A percentile compares a stretch with the other conserved stretches of the same genome.
Conservation (phyloP, 2,888 invertebrate species). For the Hypomecis atomaria region DNA sequence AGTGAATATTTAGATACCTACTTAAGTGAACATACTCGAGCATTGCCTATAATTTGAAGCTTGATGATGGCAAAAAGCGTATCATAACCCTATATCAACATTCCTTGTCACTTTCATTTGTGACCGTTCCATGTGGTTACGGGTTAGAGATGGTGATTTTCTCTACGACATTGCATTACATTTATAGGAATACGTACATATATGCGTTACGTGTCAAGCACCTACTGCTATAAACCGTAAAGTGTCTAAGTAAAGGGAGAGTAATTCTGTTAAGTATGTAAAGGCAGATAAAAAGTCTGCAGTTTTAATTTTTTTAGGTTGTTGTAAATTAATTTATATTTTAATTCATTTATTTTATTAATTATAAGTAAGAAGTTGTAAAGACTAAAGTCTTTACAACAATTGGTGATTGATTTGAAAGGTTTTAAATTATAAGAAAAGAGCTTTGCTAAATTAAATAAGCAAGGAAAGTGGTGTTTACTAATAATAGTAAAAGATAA, state of each 20-base stretch:
- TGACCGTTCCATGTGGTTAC: conserved; percentile 26
- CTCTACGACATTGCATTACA: conserved; percentile 22
- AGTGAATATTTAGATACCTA: conserved; percentile 1
- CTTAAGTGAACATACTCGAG: conserved; percentile 15
- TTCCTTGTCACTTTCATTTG: conserved; percentile 30
- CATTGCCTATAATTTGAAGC: conserved; percentile 23
- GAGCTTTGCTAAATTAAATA: no score
- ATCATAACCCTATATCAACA: conserved; percentile 15
- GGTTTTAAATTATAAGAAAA: no score
- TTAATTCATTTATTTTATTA: no score
- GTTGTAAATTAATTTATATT: no score
- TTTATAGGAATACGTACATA: conserved; percentile 8
- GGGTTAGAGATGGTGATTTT: conserved; percentile 26
- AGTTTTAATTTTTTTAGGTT: no score
- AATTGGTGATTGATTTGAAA: no score
- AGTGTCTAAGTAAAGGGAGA: neutral
- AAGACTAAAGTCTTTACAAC: no score
- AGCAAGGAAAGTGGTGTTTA: no score
- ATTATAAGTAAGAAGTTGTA: no score
- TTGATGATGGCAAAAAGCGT: conserved; percentile 21
- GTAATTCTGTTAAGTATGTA: neutral
- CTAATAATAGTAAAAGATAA: no score
- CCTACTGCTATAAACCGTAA: neutral
- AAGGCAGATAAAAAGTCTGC: no score
- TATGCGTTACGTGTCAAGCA: neutral